Evolutionary conservation across 2,113 vertebrate genomes (phyloP).

Genomic region (Thalassarche chlororhynchos): DNA sequence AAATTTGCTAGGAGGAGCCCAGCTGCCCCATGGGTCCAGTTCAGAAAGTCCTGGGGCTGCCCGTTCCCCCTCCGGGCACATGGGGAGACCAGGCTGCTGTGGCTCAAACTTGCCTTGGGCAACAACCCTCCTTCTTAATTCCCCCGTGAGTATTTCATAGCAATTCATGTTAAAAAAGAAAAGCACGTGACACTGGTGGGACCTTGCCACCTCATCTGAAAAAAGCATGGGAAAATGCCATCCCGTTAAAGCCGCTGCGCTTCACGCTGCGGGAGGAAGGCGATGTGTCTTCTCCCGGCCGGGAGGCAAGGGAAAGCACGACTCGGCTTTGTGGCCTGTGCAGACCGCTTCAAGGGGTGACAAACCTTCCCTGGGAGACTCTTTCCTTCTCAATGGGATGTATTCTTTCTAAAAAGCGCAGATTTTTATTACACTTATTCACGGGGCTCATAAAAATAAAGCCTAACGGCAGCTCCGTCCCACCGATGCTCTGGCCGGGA

Average conservation of each 20-base stretch:
- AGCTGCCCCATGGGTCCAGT: not conserved
- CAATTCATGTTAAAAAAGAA: not conserved
- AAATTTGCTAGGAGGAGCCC: not conserved
- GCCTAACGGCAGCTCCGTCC: fast-evolving
- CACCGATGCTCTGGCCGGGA: fast-evolving
- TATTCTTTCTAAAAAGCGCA: not conserved
- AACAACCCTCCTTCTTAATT: not conserved
- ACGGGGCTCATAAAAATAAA: fast-evolving
- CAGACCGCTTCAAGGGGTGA: fast-evolving
- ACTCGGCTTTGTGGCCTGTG: not conserved
- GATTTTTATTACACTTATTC: not conserved
- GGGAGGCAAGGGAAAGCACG: not conserved
- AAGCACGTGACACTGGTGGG: not conserved
- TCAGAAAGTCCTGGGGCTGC: not conserved
- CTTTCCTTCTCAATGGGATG: not conserved
- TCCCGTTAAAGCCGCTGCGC: fast-evolving
- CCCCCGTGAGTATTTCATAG: fast-evolving
- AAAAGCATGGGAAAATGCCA: not conserved
- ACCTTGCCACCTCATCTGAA: not conserved
- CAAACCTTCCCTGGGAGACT: not conserved
- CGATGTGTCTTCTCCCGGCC: not conserved
- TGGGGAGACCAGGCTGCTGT: not conserved
- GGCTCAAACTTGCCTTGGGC: not conserved
- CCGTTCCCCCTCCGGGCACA: fast-evolving
- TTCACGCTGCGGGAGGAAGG: not conserved